Percentiles rank a stretch among this genome's conserved stretches.
phyloP scores from a whole-genome alignment of 2,113 vertebrate genomes.

The Mustelus asterias region DNA sequence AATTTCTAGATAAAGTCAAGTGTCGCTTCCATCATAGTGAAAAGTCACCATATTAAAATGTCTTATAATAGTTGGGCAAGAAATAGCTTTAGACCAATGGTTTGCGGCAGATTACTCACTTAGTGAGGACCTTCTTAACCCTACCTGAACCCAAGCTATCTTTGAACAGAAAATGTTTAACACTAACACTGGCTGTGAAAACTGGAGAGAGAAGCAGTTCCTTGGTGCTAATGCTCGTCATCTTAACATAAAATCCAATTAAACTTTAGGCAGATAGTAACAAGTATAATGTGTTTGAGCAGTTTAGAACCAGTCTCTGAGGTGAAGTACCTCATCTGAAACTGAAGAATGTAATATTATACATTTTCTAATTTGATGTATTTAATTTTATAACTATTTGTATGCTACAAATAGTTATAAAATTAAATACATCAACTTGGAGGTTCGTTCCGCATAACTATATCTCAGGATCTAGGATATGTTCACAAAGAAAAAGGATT shows the following conservation, averaged over 20 bases:
- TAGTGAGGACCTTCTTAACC: neutral
- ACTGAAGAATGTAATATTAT: neutral
- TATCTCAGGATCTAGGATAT: neutral
- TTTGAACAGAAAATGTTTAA: neutral
- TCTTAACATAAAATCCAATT: neutral
- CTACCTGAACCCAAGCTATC: neutral
- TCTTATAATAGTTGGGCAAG: neutral
- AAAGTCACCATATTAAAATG: neutral
- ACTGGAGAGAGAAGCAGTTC: neutral
- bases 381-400: neutral
- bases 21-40: neutral
- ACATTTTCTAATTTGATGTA: neutral
- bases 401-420: neutral
- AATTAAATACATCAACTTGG: neutral
- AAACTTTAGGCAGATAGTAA: neutral
- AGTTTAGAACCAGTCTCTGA: neutral
- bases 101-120: neutral
- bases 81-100: neutral
- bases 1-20: neutral
- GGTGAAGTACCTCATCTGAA: neutral
- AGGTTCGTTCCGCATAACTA: neutral
- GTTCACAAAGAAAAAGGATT: neutral
- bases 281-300: neutral
- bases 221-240: neutral
- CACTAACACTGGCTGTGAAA: neutral